Base-by-base conservation (phyloP, 2,888 invertebrate genomes). In the Taphrorychus bicolor region DNA sequence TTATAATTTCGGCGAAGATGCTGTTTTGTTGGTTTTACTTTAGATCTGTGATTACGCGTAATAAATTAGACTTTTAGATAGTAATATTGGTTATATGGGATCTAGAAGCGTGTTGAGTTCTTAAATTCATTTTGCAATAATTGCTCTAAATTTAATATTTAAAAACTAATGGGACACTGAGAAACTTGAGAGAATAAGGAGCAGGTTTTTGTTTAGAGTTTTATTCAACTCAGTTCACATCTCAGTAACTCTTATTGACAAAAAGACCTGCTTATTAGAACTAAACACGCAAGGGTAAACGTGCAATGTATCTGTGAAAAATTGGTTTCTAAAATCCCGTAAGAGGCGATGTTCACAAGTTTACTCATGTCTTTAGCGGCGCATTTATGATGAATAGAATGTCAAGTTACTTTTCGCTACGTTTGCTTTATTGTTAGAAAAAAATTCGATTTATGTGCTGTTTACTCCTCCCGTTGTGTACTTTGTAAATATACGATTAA, bases 391-490 rank as follows among this genome's bases (percentile, higher is more conserved):
- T n/a, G n/a, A n/a, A n/a, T n/a, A n/a, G n/a, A n/a, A n/a, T n/a
- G n/a, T n/a, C n/a, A n/a, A n/a, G n/a, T n/a, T n/a, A n/a, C n/a
- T n/a, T n/a, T n/a, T n/a, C n/a, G n/a, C n/a, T 45, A 45, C 14
- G 45, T 45, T 45, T 51, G n/a, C n/a, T 51, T 45, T 14, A 45
- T 17, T 17, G 45, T 45, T 45, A 45, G n/a, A n/a, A 45, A 45
- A 45, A 45, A 5, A 5, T 45, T 16, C 32, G 5, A 32, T 45
- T 45, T 45, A 53, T 45, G 17, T 51, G 61, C 58, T 59, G 66
- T 66, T 70, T 56, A 56, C 54, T 76, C 73, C 76, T 76, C 75
- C 75, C 76, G 76, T 71, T 69, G 66, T 71, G 70, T 59, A 70
- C 62, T 70, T 58, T 66, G 58, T 62, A 69, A 54, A 62, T 62